phyloP scores from a whole-genome alignment of 2,797 vertebrate genomes.

The Dermochelys coriacea region DNA sequence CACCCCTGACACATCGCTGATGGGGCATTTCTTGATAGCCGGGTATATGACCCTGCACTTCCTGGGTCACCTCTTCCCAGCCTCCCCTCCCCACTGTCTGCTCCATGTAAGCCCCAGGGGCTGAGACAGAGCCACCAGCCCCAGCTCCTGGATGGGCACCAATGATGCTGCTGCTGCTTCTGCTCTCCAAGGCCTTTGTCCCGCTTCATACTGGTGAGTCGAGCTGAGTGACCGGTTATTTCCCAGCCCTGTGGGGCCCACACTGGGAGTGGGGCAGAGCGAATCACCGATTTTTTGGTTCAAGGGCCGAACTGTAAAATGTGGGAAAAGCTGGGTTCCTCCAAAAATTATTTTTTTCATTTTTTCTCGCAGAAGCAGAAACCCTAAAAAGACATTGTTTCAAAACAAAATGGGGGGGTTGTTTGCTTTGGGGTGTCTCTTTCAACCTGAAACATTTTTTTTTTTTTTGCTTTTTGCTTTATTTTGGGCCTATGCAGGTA shows the following conservation, averaged over 20 bases:
- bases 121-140: neutral
- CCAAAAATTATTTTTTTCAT: neutral
- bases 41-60: neutral
- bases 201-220: neutral
- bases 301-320: neutral
- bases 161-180: neutral
- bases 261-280: no score
- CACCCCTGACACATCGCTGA: neutral
- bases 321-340: no score
- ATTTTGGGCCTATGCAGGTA: no score
- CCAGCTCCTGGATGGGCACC: neutral
- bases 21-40: neutral
- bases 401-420: no score
- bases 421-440: no score
- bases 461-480: no score
- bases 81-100: neutral
- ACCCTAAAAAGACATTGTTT: no score
- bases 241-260: no score
- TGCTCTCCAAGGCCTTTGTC: neutral
- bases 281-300: rapidly evolving
- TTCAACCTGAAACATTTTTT: no score
- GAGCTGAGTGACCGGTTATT: neutral
- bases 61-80: neutral
- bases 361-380: neutral
- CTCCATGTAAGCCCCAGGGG: neutral